phyloP scores from a whole-genome alignment of 2,888 invertebrate species.

The Yponomeuta cagnagella region DNA sequence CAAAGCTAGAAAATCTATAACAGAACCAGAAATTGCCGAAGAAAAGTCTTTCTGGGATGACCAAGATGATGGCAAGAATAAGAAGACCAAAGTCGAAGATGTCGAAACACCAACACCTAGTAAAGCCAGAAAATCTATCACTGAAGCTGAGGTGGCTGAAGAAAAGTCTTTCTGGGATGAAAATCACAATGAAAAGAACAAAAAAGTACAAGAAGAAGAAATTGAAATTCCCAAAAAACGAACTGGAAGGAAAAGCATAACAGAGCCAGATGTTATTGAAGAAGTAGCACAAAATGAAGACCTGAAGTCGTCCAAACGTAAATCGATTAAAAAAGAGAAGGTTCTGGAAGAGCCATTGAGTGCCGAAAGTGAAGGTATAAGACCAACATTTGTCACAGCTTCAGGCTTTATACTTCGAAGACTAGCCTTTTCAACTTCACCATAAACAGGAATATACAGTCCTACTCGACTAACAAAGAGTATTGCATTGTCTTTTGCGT shows the following conservation, averaged over 20 bases:
- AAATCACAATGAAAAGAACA: conserved; percentile 49
- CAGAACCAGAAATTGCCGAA: conserved; percentile 38
- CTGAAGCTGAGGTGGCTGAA: conserved; percentile 46
- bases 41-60: conserved; percentile 54
- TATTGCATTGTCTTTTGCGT: not conserved
- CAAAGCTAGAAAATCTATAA: conserved; percentile 22
- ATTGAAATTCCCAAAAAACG: conserved; percentile 38
- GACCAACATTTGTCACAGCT: conserved; percentile 37
- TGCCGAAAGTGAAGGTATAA: conserved; percentile 72
- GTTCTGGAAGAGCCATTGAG: conserved; percentile 61
- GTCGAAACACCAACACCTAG: conserved; percentile 32
- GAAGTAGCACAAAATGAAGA: conserved; percentile 53
- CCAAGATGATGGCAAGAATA: conserved; percentile 40
- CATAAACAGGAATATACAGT: not conserved
- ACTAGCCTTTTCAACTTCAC: not conserved
- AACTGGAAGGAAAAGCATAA: conserved; percentile 43
- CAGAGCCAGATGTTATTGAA: conserved; percentile 54
- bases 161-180: conserved; percentile 62
- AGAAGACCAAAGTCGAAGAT: conserved; percentile 40
- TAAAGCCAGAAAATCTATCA: conserved; percentile 42
- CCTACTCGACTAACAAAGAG: not conserved
- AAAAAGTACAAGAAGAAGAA: conserved; percentile 46
- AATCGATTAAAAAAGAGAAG: conserved; percentile 61
- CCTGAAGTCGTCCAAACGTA: conserved; percentile 54
- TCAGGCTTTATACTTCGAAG: conserved; percentile 50